Base-by-base conservation (phyloP, 2,797 vertebrate genomes). In the Eulemur mongoz region DNA sequence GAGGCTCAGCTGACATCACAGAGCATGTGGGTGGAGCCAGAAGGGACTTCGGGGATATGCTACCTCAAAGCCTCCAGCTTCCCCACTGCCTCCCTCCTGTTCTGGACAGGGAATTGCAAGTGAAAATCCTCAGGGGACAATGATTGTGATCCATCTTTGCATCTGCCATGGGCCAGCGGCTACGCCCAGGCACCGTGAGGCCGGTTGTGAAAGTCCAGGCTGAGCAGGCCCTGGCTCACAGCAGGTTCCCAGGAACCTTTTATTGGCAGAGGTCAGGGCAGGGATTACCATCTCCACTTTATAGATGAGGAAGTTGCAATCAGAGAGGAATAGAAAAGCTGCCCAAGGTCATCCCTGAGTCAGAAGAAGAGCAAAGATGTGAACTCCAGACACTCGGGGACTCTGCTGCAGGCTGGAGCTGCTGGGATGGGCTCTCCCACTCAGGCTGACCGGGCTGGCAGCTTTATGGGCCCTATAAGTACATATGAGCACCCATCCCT, bases 231-330 rank as follows among this genome's bases (percentile, higher is more conserved):
- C 57, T 78, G 59, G 48, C 13, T 76, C 38, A 35, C 23, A 27
- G 87, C 63, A 45, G 70, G 10, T 70, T 96, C 43, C 48, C 76
- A 89, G 12, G 80, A 93, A 79, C 35, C 59, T n/a, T 94, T 91
- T 89, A 97, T 76, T 80, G 96, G 52, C 54, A 57, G 52, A 94
- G 35, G 70, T 90, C 80, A 50, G 76, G 89, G 32, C 54, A 89
- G 43, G 54, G 54, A 84, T 93, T 80, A 38, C 5, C 32, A 57
- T 27, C 61, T 30, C 63, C 52, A 50, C 54, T 96, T 96, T 87
- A 90, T 57, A 89, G 91, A 94, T 52, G 89, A 97, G 94, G 96
- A 98, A 97, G 89, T 89, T 89, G n/a, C 40, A 86, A 45, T 89
- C 48, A 65, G 43, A 50, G 15, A 52, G 32, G 52, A 54, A 40